Evolutionary conservation across 2,797 vertebrate genomes (phyloP).

Genomic region (Malacoctenus gilli): DNA sequence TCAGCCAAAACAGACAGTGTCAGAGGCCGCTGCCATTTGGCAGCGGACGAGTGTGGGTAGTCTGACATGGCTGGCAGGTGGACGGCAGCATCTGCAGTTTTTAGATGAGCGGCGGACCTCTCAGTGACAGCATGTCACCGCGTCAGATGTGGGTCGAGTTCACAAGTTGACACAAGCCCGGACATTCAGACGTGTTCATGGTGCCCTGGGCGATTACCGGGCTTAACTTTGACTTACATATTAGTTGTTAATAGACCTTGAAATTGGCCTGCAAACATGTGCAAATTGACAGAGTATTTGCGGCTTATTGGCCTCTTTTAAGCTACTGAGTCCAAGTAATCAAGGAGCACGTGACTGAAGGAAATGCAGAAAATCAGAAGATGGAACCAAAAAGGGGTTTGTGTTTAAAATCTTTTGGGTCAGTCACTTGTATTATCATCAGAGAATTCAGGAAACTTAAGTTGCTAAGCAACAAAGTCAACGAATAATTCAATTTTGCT

Average conservation of each 20-base stretch:
- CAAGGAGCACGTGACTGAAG: too few relatives aligned
- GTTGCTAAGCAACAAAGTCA: too few relatives aligned
- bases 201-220: conserved; percentile 42
- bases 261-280: conserved; percentile 1
- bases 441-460: too few relatives aligned
- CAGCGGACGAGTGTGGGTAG: conserved; percentile 53
- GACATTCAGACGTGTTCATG: conserved; percentile 14
- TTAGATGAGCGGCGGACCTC: conserved; percentile 35
- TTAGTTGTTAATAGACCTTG: conserved; percentile 36
- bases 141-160: conserved; percentile 59
- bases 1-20: conserved; percentile 64
- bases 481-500: too few relatives aligned
- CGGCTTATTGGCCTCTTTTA: neutral
- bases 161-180: conserved; percentile 52
- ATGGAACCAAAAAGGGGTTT: too few relatives aligned
- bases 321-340: too few relatives aligned
- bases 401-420: too few relatives aligned
- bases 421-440: too few relatives aligned
- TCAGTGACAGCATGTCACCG: conserved; percentile 58
- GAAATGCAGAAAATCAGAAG: too few relatives aligned
- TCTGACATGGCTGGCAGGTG: conserved; percentile 65
- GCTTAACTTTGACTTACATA: conserved; percentile 32
- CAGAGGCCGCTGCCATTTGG: conserved; percentile 51
- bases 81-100: conserved; percentile 61
- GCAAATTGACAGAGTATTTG: conserved; percentile 3